phyloP scores from a whole-genome alignment of 2,113 vertebrate species.

The Pterocles burchelli region DNA sequence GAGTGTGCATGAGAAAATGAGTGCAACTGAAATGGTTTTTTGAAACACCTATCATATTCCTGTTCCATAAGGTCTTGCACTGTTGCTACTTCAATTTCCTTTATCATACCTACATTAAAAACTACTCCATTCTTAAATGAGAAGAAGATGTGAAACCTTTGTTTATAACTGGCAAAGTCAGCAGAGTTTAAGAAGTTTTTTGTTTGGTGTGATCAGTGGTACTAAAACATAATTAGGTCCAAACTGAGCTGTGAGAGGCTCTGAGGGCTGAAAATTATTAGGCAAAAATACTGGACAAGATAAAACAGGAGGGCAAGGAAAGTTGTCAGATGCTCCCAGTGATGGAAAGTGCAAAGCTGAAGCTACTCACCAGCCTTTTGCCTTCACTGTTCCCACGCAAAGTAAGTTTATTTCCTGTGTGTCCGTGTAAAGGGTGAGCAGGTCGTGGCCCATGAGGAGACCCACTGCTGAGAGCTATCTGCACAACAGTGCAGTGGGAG shows the following conservation, averaged over 20 bases:
- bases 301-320: neutral
- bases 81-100: neutral
- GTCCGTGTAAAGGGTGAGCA: neutral
- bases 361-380: neutral
- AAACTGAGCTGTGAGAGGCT: neutral
- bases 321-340: neutral
- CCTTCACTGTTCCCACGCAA: neutral
- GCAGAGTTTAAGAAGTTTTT: neutral
- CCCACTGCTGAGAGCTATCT: neutral
- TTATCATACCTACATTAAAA: neutral
- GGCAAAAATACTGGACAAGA: neutral
- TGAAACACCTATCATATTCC: accelerated
- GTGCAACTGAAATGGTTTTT: accelerated
- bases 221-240: neutral
- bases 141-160: neutral
- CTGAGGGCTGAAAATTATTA: neutral
- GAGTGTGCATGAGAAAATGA: neutral
- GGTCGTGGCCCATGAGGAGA: neutral
- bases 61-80: neutral
- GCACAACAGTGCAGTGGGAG: neutral
- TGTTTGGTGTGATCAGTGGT: neutral
- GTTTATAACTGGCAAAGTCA: neutral
- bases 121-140: neutral
- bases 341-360: neutral
- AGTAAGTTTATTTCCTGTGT: neutral